Conservation (phyloP, 2,888 invertebrate species). For the Congeria kusceri region DNA sequence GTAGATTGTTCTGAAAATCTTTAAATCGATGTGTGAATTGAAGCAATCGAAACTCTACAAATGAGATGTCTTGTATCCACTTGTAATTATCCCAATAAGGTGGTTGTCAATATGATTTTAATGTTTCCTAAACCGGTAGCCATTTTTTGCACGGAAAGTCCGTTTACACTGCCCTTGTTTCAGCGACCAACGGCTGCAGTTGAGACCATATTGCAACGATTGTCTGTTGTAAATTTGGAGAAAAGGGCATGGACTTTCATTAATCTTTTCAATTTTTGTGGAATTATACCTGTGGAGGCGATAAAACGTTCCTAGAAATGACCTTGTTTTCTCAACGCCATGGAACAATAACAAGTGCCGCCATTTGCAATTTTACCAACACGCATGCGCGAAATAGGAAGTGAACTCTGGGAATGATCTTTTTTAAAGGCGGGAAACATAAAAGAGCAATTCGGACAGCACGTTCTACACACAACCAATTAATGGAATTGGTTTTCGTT, state of each 20-base stretch:
- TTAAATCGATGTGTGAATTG: too few relatives aligned
- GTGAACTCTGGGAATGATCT: slow-evolving; percentile 79
- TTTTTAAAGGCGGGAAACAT: slow-evolving; percentile 50
- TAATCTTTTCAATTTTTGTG: background rate
- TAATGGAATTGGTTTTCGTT: too few relatives aligned
- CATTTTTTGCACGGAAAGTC: slow-evolving; percentile 44
- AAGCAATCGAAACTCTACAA: too few relatives aligned
- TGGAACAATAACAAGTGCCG: slow-evolving; percentile 99
- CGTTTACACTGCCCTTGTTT: slow-evolving; percentile 44
- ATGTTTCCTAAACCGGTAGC: slow-evolving; percentile 33
- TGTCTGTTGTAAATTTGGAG: slow-evolving; percentile 15
- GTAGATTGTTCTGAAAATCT: too few relatives aligned
- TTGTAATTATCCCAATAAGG: too few relatives aligned
- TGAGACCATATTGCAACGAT: slow-evolving; percentile 20
- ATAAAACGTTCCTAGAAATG: slow-evolving; percentile 86
- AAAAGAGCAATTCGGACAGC: slow-evolving; percentile 24
- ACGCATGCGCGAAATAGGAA: slow-evolving; percentile 83
- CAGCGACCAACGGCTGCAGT: slow-evolving; percentile 12
- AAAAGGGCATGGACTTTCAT: slow-evolving; percentile 11
- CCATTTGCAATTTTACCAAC: slow-evolving; percentile 94
- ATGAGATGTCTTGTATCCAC: too few relatives aligned
- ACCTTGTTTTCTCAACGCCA: slow-evolving; percentile 89
- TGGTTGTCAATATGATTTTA: slow-evolving; percentile 16
- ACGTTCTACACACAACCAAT: too few relatives aligned
- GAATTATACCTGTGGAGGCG: slow-evolving; percentile 85